Evolutionary conservation across 2,113 vertebrate species (phyloP).

Genomic region (Lepidothrix coronata): DNA sequence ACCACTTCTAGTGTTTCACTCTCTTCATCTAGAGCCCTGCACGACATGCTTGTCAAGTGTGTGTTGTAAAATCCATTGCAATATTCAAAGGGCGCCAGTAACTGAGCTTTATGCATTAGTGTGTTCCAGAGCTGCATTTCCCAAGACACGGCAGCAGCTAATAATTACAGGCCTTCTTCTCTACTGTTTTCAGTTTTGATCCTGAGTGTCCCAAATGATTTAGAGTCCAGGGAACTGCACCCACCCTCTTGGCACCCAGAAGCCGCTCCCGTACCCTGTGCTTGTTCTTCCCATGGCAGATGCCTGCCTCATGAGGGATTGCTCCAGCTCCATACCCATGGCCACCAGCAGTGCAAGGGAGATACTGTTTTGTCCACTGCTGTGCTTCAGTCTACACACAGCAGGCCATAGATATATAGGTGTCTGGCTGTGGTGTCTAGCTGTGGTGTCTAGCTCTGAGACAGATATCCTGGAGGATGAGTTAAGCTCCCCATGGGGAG

Average conservation of each 20-base stretch:
- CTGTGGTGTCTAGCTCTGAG: neutral
- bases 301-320: accelerated
- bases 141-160: neutral
- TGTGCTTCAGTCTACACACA: neutral
- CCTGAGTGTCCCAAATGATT: neutral
- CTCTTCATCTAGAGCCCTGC: neutral
- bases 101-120: neutral
- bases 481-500: neutral
- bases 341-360: accelerated
- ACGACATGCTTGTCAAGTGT: neutral
- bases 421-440: neutral
- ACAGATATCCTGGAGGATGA: neutral
- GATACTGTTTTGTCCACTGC: neutral
- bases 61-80: neutral
- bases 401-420: neutral
- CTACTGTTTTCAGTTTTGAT: neutral
- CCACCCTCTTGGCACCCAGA: neutral
- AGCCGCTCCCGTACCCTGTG: accelerated
- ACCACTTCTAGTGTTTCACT: neutral
- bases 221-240: neutral
- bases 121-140: neutral
- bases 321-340: accelerated
- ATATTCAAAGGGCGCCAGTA: neutral
- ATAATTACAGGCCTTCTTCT: neutral
- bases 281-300: accelerated